Evolutionary conservation across 2,113 vertebrate species (phyloP), one percentile per base, ranked within the genome.

Genomic region (Shinisaurus crocodilurus): DNA sequence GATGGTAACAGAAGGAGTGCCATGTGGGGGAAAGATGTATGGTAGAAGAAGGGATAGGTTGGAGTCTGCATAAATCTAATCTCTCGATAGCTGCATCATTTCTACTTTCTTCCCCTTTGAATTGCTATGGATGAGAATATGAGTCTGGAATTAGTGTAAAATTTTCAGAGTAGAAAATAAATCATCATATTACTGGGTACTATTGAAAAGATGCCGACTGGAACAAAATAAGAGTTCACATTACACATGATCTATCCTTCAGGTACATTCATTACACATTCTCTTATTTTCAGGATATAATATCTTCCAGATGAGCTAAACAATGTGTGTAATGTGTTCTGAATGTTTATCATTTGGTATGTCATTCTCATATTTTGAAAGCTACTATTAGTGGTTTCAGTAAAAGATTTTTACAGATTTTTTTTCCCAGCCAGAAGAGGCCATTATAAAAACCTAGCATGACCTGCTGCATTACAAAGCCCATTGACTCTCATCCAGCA

Each of bases 281-380:
- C 85, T 60, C 70, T 87, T 76, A 87, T 89, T 75, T 75, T 83
- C 50, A 45, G 50, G 67, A n/a, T 83, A 89, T 67, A 89, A 79
- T 89, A 60, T 92, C 60, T 95, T 92, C 91, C 82, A 94, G 79
- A 50, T 67, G 92, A n/a, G 0, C 74, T 45, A 77, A 72, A 69
- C 82, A 92, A 40, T 88, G 37, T 85, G 90, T 91, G 83, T 88
- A 54, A 88, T 37, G 16, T 90, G 76, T 90, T 88, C 86, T 88
- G 88, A 85, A 75, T 3, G 0, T 63, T 92, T 92, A 57, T 86
- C 67, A 34, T 69, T 1, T 88, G 80, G 75, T 81, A 79, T 91
- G 87, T 70, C 67, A 79, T 90, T 82, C 69, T 1, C 85, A 3
- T 9, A 60, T 67, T 91, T 88, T 69, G 85, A 29, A 87, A 91